Evolutionary conservation across 2,888 invertebrate genomes (phyloP).

Genomic region (Torymus texanus): DNA sequence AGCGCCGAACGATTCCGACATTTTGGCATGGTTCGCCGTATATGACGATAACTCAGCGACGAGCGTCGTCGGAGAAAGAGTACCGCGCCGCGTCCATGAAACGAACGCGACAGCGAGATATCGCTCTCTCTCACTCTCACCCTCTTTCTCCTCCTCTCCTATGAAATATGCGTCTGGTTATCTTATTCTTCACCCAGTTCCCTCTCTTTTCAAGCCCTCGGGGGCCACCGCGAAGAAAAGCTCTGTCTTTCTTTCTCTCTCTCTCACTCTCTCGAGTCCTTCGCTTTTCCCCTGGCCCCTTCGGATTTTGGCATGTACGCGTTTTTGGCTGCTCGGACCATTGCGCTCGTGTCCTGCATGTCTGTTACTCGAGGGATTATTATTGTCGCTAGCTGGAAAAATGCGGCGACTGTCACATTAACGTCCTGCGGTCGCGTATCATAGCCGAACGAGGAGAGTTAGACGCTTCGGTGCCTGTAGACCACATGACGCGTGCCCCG

Average conservation of each 20-base stretch:
- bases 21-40: slow-evolving; percentile 71
- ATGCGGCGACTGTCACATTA: slow-evolving; percentile 73
- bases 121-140: too few relatives aligned
- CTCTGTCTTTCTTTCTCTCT: too few relatives aligned
- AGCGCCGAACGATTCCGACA: slow-evolving; percentile 68
- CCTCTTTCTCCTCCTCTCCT: background rate
- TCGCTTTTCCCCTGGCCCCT: background rate
- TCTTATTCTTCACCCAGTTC: slow-evolving; percentile 74
- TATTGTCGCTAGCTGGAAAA: slow-evolving; percentile 64
- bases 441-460: slow-evolving; percentile 40
- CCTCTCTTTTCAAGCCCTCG: slow-evolving; percentile 20
- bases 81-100: slow-evolving; percentile 53
- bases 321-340: slow-evolving; percentile 21
- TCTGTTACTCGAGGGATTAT: slow-evolving; percentile 62
- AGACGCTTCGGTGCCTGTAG: slow-evolving; percentile 64
- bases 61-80: slow-evolving; percentile 59
- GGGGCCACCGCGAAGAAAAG: too few relatives aligned
- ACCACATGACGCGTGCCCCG: slow-evolving; percentile 53
- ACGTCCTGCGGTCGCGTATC: slow-evolving; percentile 66
- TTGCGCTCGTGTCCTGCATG: slow-evolving; percentile 52
- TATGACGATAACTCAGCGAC: slow-evolving; percentile 71
- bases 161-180: slow-evolving; percentile 73
- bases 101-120: slow-evolving; percentile 49
- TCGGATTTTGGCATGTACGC: slow-evolving; percentile 22
- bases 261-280: slow-evolving; percentile 16